Evolutionary conservation across 2,888 invertebrate genomes (phyloP), one percentile per base, ranked within the genome.

Genomic region (Netelia fuscicornis): DNA sequence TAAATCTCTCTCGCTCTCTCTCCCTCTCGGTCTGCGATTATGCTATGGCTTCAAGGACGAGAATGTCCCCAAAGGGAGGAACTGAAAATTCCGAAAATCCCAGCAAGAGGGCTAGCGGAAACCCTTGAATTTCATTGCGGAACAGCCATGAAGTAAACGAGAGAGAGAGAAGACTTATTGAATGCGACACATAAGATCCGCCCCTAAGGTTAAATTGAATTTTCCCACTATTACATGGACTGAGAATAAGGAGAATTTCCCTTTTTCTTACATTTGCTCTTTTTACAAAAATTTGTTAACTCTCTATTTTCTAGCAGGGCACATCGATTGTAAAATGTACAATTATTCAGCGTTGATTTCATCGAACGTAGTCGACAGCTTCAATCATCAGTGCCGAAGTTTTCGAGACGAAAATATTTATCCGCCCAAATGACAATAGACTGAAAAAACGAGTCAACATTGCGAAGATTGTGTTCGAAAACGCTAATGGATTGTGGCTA

Each of bases 171-270:
- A 25, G 8, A 70, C 42, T 62, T 13, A 8, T 11, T 13, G 77
- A 72, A 62, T 11, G 60, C 81, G 79, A 84, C 70, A 77, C 84
- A 80, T 64, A 58, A 67, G 78, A 70, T 44, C 44, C 79, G 58
- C 25, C 76, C 54, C 65, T 23, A 65, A 71, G 60, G 44, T 72
- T 72, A 84, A 84, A 84, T 84, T 84, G 81, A 68, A 84, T 80
- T 84, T 80, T 65, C 20, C 65, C 20, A 58, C 64, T 42, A 44
- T 65, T 65, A 84, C 78, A 85, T 85, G 85, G 81, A 70, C 77
- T 65, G 72, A 48, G 60, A 75, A 30, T 30, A 30, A 84, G 84
- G 84, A 25, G 83, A 37, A 8, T 80, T 42, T 23, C 70, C 42
- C 20, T 52, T 42, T 65, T 17, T 6, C n/a, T 10, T 52, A n/a